Evolutionary conservation across 2,113 vertebrate species (phyloP).

Genomic region (Labeo rohita): DNA sequence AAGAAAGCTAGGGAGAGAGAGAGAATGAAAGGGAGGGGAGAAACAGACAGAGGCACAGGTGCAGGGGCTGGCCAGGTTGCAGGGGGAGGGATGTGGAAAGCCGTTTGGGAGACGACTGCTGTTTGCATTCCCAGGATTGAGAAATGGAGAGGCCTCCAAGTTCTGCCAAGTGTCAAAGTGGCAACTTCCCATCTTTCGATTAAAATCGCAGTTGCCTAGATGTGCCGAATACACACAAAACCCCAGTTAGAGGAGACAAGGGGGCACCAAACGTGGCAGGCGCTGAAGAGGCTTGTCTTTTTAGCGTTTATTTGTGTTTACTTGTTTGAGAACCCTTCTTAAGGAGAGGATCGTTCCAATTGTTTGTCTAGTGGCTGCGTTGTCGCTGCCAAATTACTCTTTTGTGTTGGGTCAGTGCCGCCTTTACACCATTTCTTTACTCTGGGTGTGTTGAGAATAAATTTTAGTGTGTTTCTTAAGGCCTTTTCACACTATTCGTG

Average conservation of each 20-base stretch:
- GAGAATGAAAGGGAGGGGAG: background rate
- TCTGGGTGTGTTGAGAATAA: background rate
- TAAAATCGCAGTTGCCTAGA: conserved; percentile 8
- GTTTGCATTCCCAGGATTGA: conserved; percentile 79
- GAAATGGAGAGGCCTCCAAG: conserved; percentile 54
- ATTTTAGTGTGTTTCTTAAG: background rate
- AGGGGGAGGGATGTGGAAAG: conserved; percentile 71
- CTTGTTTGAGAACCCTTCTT: conserved; percentile 40
- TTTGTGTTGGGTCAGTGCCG: conserved; percentile 27
- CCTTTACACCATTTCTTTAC: background rate
- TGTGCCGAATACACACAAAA: background rate
- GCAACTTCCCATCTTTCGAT: conserved; percentile 48
- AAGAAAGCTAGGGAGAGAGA: conserved; percentile 27
- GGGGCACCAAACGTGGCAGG: conserved; percentile 10
- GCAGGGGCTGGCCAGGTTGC: conserved; percentile 63
- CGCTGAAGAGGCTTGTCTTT: conserved; percentile 34
- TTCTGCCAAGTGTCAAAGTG: conserved; percentile 41
- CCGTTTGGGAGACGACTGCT: conserved; percentile 72
- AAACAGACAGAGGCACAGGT: conserved; percentile 65
- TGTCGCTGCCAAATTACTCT: conserved; percentile 41
- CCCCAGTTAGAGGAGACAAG: conserved; percentile 16
- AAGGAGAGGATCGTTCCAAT: conserved; percentile 29
- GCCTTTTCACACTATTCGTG: background rate
- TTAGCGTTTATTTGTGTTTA: conserved; percentile 49
- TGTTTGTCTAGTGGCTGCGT: conserved; percentile 36